Evolutionary conservation across 2,888 invertebrate genomes (phyloP), one percentile per base, ranked within the genome.

Genomic region (Ashinkailepas kermadecensis): DNA sequence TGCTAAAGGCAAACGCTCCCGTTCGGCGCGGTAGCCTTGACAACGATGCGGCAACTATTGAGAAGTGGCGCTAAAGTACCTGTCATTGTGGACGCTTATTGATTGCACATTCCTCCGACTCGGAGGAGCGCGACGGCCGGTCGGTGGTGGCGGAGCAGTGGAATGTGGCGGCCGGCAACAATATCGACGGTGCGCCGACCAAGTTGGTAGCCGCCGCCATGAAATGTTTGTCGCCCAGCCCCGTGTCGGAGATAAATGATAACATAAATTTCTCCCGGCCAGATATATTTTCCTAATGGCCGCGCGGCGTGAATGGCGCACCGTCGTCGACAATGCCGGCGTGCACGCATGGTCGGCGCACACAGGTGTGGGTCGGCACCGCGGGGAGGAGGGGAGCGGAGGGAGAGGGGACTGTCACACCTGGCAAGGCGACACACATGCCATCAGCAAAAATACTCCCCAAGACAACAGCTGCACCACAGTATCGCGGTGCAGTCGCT

Each of bases 201-300:
- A 39, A 39, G 39, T 23, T 39, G 39, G 70, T 70, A 70, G 70
- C 70, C 23, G 70, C 70, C 70, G 74, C 56, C 56, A 56, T 74
- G 56, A 74, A 74, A 56, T 74, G 74, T 74, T 74, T 74, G 74
- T 56, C 74, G 74, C 10, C 9, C 56, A 3, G 74, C 18, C 54
- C 74, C 21, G 74, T 11, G 15, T 54, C 21, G 6, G 54, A 74
- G 74, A 74, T 74, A 74, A 74, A 74, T 74, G 74, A 74, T 74
- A 23, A 21, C 74, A 74, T 74, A 74, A 74, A 74, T 74, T 74
- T 74, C 74, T 74, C 54, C 54, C 13, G 56, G 23, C 21, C 56
- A 54, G 74, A 74, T 74, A 74, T 74, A 74, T 74, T 74, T 56
- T 74, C 54, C 74, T 74, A 74, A 74, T 74, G 74, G 54, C 21